Percentiles rank a stretch among this genome's conserved stretches.
These are phyloP conservation scores for Sarcophaga carnaria DNA, from an alignment of 2,888 invertebrate species.

Conservation along the genomic window DNA sequence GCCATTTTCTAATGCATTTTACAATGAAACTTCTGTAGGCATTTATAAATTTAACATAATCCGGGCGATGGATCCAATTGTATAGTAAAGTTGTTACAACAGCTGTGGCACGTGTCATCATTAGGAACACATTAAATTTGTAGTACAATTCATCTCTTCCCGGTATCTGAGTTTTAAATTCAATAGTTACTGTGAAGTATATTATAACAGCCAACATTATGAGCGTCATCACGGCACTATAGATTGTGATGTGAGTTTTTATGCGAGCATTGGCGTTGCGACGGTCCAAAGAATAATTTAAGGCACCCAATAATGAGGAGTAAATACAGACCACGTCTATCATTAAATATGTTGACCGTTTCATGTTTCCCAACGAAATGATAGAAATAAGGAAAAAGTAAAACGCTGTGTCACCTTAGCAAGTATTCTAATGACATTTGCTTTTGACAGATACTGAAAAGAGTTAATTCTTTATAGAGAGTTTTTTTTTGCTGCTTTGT, in stretches of 20 bases:
- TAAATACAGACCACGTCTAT: slow-evolving; percentile 1
- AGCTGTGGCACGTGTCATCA: slow-evolving; percentile 1
- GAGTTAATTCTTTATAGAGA: too few relatives aligned
- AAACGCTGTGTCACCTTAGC: not conserved
- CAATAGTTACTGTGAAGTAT: slow-evolving; percentile 1
- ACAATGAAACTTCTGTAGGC: slow-evolving; percentile 6
- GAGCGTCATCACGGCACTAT: not conserved
- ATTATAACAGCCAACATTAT: slow-evolving; percentile 3
- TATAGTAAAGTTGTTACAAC: slow-evolving; percentile 10
- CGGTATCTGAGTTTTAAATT: not conserved
- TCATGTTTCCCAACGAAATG: slow-evolving; percentile 21
- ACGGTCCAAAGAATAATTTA: slow-evolving; percentile 23
- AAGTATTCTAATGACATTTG: too few relatives aligned
- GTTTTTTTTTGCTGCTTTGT: too few relatives aligned
- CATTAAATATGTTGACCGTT: slow-evolving; percentile 42
- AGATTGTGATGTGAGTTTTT: not conserved
- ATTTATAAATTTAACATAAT: slow-evolving; percentile 28
- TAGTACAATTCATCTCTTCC: slow-evolving; percentile 27
- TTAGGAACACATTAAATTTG: slow-evolving; percentile 2
- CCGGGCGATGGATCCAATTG: slow-evolving; percentile 31
- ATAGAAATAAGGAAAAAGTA: not conserved
- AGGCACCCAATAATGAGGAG: slow-evolving; percentile 35
- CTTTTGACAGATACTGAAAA: too few relatives aligned
- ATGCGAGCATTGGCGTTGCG: not conserved
- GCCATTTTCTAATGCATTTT: slow-evolving; percentile 11